phyloP scores from a whole-genome alignment of 2,797 vertebrate species.

The Periparus ater region DNA sequence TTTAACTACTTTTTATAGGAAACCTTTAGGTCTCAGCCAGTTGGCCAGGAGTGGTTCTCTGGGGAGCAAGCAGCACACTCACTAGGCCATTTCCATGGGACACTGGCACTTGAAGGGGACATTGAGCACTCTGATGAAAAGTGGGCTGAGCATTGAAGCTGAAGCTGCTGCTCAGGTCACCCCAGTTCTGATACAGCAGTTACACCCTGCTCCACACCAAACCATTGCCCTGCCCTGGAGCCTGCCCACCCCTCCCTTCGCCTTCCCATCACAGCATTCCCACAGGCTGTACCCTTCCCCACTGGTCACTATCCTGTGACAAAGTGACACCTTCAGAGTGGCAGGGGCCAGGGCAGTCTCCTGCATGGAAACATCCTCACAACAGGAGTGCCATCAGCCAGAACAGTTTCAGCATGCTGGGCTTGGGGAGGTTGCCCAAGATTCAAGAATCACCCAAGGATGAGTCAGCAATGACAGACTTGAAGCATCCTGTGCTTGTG shows the following conservation, averaged over 20 bases:
- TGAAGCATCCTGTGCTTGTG: neutral
- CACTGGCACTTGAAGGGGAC: neutral
- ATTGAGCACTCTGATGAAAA: neutral
- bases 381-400: neutral
- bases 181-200: neutral
- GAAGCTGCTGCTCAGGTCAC: neutral
- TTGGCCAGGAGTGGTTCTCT: neutral
- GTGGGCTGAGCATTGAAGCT: neutral
- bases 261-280: fast-evolving
- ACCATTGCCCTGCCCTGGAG: neutral
- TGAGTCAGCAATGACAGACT: neutral
- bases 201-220: neutral
- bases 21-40: neutral
- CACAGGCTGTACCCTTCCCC: fast-evolving
- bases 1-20: neutral
- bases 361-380: neutral
- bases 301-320: neutral
- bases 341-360: neutral
- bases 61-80: neutral
- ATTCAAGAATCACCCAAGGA: neutral
- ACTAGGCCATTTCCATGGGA: neutral
- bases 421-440: neutral
- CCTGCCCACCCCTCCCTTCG: neutral
- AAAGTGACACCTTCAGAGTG: neutral
- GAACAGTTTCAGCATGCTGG: neutral